A percentile compares a stretch with the other conserved stretches of the same genome.
phyloP scores from a whole-genome alignment of 1,140 invertebrate species.

The Plectus sambesii region DNA sequence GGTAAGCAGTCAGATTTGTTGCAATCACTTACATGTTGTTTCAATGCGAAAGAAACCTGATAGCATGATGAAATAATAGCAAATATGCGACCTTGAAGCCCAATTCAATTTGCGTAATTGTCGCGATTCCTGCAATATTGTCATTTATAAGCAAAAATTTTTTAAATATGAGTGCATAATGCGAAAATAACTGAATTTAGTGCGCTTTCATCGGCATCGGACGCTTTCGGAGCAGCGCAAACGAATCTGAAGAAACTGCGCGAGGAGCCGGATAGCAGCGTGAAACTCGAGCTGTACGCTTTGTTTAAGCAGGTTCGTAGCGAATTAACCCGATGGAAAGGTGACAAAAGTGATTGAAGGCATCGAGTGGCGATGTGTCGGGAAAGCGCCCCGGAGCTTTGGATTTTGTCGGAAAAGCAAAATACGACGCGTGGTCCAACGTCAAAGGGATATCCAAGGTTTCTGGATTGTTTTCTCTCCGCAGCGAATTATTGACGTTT shows the following conservation, averaged over 20 bases:
- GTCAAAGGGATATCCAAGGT: conserved; percentile 23
- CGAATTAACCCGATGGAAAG: background rate
- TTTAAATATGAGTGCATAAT: too few relatives aligned
- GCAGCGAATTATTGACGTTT: background rate
- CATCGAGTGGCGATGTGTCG: conserved; percentile 52
- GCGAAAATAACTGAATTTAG: too few relatives aligned
- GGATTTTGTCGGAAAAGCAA: conserved; percentile 56
- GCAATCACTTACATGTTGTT: too few relatives aligned
- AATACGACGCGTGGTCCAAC: conserved; percentile 56
- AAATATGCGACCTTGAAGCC: too few relatives aligned
- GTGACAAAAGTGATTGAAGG: conserved; percentile 42
- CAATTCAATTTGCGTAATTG: too few relatives aligned
- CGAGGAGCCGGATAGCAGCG: conserved; percentile 52
- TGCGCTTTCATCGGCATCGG: conserved; percentile 11
- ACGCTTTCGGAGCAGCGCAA: conserved; percentile 49
- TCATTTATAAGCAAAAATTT: too few relatives aligned
- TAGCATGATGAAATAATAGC: too few relatives aligned
- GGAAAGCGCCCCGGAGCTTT: conserved; percentile 54
- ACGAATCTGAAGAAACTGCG: conserved; percentile 46
- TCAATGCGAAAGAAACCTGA: too few relatives aligned
- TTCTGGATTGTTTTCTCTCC: background rate
- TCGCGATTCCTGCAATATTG: too few relatives aligned
- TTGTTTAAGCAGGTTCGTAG: conserved; percentile 53
- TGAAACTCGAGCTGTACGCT: conserved; percentile 55
- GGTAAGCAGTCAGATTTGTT: too few relatives aligned